Evolutionary conservation across 2,888 invertebrate species (phyloP).

Genomic region (Trichopoda pennipes): DNA sequence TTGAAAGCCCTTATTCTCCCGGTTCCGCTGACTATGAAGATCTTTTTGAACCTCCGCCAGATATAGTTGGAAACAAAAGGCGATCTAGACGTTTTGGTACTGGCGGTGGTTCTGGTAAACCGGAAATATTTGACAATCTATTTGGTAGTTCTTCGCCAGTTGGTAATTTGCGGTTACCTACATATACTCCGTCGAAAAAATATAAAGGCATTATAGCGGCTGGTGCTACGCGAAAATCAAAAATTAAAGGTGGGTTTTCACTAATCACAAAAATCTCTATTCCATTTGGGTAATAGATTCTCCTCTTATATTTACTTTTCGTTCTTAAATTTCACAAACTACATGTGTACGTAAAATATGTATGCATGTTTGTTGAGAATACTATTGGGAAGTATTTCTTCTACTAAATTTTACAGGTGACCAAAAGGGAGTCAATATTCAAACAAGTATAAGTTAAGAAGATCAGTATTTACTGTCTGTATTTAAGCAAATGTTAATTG

Average conservation of each 20-base stretch:
- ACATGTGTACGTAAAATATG: conserved; percentile 1
- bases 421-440: conserved; percentile 8
- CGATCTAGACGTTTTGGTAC: conserved; percentile 69
- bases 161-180: conserved; percentile 72
- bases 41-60: conserved; percentile 89
- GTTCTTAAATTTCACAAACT: conserved; percentile 21
- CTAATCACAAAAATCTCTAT: conserved; percentile 33
- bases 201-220: conserved; percentile 67
- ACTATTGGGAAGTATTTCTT: conserved; percentile 41
- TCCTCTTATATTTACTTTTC: conserved; percentile 29
- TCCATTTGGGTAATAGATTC: conserved; percentile 43
- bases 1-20: conserved; percentile 93
- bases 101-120: conserved; percentile 63
- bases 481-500: background rate
- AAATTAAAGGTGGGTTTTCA: conserved; percentile 80
- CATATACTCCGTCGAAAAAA: conserved; percentile 72
- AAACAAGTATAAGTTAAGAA: conserved; percentile 34
- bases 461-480: background rate
- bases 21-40: conserved; percentile 94
- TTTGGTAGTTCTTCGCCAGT: conserved; percentile 83
- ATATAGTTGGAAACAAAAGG: conserved; percentile 71
- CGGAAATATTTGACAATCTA: conserved; percentile 84
- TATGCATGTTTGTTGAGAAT: conserved; percentile 15
- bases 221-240: conserved; percentile 72
- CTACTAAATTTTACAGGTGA: conserved; percentile 34